phyloP scores from a whole-genome alignment of 2,888 invertebrate genomes.

The Anoncus sp. region DNA sequence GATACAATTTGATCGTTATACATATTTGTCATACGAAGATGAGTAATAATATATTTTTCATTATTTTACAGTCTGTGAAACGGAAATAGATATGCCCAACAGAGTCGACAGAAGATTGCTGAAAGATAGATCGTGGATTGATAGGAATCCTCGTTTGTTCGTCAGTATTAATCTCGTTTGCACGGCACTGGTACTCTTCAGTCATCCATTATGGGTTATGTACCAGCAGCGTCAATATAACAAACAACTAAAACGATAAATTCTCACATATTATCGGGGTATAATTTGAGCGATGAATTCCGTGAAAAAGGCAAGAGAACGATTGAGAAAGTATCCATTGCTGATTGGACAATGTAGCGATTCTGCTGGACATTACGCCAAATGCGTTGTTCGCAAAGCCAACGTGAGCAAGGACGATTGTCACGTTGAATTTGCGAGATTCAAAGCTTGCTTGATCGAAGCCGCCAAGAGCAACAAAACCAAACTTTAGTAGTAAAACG shows the following conservation, averaged over 20 bases:
- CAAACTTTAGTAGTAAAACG: conserved; percentile 86
- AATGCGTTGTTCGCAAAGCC: conserved; percentile 90
- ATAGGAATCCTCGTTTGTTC: conserved; percentile 86
- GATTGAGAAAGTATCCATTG: conserved; percentile 90
- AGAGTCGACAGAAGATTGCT: conserved; percentile 46
- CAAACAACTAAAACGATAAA: too few relatives aligned
- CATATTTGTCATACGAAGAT: too few relatives aligned
- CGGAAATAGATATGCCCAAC: conserved; percentile 36
- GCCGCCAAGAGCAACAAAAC: conserved; percentile 89
- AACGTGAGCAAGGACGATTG: conserved; percentile 90
- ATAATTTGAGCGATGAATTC: conserved; percentile 48
- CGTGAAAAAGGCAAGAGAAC: conserved; percentile 89
- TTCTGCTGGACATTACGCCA: conserved; percentile 89
- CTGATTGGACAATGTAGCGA: conserved; percentile 89
- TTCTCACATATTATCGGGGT: conserved; percentile 52
- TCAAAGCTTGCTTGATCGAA: conserved; percentile 89
- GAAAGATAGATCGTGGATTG: conserved; percentile 85
- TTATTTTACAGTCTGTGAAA: conserved; percentile 1
- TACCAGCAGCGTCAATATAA: neutral
- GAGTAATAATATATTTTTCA: neutral
- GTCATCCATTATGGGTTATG: conserved; percentile 88
- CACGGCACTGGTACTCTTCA: conserved; percentile 87
- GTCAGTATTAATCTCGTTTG: conserved; percentile 79
- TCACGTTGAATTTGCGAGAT: conserved; percentile 90
- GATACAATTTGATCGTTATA: too few relatives aligned